Conservation (phyloP, 2,113 vertebrate species). For the human region DNA sequence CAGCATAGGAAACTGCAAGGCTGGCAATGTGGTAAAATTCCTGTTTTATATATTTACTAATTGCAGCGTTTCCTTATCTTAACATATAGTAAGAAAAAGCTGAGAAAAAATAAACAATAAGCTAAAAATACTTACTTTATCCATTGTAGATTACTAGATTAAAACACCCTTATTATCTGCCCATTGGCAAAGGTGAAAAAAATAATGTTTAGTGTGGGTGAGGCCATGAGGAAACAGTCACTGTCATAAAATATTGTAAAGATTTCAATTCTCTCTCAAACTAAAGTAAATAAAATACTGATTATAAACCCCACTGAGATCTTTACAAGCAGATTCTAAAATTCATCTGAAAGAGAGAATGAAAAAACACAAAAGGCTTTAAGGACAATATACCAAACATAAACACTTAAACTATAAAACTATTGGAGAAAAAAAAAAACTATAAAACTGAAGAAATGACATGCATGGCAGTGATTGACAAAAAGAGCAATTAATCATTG, state of each 20-base stretch:
- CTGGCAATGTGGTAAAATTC: not conserved
- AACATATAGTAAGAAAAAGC: not conserved
- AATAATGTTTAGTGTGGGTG: not conserved
- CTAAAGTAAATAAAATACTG: not conserved
- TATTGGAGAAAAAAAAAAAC: not conserved
- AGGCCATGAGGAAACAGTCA: not conserved
- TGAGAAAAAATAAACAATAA: not conserved
- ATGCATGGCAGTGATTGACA: not conserved
- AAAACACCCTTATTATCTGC: not conserved
- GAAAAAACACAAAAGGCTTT: constrained; percentile 26
- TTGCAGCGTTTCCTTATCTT: not conserved
- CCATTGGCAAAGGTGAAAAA: not conserved
- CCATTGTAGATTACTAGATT: not conserved
- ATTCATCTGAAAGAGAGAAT: not conserved
- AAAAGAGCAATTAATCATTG: not conserved
- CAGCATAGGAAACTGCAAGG: not conserved
- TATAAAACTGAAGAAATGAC: not conserved
- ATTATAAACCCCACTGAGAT: not conserved
- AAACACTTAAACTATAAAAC: not conserved
- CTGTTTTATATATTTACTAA: not conserved
- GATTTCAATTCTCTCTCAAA: not conserved
- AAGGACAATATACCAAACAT: not conserved
- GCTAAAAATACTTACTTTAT: not conserved
- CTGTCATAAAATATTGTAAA: not conserved
- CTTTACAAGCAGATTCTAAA: constrained; percentile 1